phyloP scores from a whole-genome alignment of 2,888 invertebrate genomes.

The Diogma glabrata region DNA sequence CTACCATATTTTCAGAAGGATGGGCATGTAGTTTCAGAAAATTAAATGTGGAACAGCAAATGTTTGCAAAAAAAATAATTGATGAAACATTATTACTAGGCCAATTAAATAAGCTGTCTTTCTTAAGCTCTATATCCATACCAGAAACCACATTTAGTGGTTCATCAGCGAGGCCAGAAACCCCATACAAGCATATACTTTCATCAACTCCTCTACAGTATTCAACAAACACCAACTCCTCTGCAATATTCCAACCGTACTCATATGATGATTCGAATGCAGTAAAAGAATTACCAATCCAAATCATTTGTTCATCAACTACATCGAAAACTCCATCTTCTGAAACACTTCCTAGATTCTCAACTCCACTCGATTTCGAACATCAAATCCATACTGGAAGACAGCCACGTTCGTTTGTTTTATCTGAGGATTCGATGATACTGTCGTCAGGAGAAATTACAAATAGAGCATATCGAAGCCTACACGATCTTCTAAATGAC shows the following conservation, averaged over 20 bases:
- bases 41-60: neutral
- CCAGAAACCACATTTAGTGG: neutral
- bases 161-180: neutral
- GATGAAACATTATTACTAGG: neutral
- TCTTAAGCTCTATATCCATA: neutral
- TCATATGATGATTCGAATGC: neutral
- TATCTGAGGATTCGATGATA: too few species aligned
- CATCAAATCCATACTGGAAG: neutral
- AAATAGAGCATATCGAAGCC: neutral
- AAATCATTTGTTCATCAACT: neutral
- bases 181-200: too few species aligned
- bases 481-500: too few species aligned
- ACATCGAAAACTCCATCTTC: neutral
- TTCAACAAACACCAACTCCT: too few species aligned
- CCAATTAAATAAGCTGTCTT: constrained; percentile 2
- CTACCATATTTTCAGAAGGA: neutral
- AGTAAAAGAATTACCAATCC: neutral
- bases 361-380: neutral
- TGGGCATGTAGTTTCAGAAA: neutral
- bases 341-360: neutral
- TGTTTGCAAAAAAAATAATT: neutral
- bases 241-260: neutral
- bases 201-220: neutral
- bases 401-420: neutral
- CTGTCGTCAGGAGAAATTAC: neutral